A percentile compares a stretch with the other conserved stretches of the same genome.
Conservation (phyloP, 2,888 invertebrate genomes). For the Salpingus planirostris region DNA sequence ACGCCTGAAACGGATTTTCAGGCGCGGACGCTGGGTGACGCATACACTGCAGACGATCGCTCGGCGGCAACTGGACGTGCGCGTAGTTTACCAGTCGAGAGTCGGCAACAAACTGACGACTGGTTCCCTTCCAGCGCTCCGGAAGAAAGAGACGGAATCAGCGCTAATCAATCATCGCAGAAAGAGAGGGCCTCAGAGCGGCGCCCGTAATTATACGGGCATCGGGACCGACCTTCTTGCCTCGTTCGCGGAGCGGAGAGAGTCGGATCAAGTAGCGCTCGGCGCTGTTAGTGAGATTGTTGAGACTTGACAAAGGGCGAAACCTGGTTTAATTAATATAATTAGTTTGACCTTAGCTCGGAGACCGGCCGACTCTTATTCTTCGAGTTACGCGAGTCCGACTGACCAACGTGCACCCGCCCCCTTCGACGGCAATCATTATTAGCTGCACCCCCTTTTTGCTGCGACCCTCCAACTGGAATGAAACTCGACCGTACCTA, state of each 20-base stretch:
- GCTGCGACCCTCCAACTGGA: too few relatives aligned
- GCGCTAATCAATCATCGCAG: slow-evolving; percentile 20
- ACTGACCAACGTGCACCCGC: too few relatives aligned
- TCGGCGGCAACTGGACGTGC: slow-evolving; percentile 25
- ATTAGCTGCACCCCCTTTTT: too few relatives aligned
- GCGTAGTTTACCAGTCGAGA: slow-evolving; percentile 32
- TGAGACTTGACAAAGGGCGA: slow-evolving; percentile 34
- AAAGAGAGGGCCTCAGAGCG: slow-evolving; percentile 23
- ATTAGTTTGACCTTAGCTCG: slow-evolving; percentile 31
- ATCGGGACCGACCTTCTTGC: slow-evolving; percentile 41
- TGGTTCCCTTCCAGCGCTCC: slow-evolving; percentile 34
- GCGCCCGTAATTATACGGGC: slow-evolving; percentile 39
- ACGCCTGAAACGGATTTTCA: slow-evolving; percentile 7
- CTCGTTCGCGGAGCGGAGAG: too few relatives aligned
- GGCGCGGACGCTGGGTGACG: slow-evolving; percentile 18
- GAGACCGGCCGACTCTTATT: neutral
- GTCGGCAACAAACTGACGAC: slow-evolving; percentile 39
- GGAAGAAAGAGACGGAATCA: slow-evolving; percentile 28
- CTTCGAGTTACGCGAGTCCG: too few relatives aligned
- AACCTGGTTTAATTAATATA: slow-evolving; percentile 38
- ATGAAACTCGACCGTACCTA: too few relatives aligned
- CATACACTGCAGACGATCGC: slow-evolving; percentile 19
- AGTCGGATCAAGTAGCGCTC: slow-evolving; percentile 39
- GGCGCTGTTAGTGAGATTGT: slow-evolving; percentile 38
- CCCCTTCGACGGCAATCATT: too few relatives aligned